These are phyloP conservation scores for Barbus barbus DNA, from an alignment of 2,113 vertebrate genomes.

Conservation along the genomic window DNA sequence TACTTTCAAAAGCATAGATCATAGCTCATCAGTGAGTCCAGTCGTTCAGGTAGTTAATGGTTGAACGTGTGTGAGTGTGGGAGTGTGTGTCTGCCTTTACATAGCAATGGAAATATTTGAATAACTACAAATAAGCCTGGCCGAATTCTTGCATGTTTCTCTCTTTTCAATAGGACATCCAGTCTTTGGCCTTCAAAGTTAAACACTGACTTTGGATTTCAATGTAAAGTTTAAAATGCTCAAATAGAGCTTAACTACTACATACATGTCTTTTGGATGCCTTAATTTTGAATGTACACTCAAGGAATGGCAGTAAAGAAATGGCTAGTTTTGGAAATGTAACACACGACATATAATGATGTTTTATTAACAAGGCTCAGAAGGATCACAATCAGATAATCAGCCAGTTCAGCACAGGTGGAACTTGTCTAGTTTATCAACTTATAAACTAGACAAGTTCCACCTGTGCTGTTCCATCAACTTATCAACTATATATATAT, in stretches of 20 bases:
- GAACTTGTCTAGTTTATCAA: too few species aligned
- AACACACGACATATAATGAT: too few species aligned
- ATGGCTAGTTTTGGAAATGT: neutral
- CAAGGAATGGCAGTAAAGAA: neutral
- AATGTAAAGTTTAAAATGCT: neutral
- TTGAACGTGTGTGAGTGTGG: neutral
- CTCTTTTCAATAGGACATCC: neutral
- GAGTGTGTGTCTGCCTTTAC: neutral
- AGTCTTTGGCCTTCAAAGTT: neutral
- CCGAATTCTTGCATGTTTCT: neutral
- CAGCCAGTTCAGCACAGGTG: too few species aligned
- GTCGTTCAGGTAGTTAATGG: neutral
- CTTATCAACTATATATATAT: too few species aligned
- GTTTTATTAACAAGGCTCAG: too few species aligned
- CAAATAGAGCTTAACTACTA: too few species aligned
- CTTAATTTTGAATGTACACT: neutral
- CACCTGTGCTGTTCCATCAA: too few species aligned
- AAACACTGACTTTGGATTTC: neutral
- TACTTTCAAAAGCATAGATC: neutral
- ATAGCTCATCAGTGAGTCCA: neutral
- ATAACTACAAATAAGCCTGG: slow-evolving; percentile 34
- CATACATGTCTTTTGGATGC: too few species aligned
- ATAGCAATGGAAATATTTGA: slow-evolving; percentile 20
- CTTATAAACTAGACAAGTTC: too few species aligned
- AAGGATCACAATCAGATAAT: too few species aligned